Evolutionary conservation across 2,113 vertebrate species (phyloP).

Genomic region (Zeus faber): DNA sequence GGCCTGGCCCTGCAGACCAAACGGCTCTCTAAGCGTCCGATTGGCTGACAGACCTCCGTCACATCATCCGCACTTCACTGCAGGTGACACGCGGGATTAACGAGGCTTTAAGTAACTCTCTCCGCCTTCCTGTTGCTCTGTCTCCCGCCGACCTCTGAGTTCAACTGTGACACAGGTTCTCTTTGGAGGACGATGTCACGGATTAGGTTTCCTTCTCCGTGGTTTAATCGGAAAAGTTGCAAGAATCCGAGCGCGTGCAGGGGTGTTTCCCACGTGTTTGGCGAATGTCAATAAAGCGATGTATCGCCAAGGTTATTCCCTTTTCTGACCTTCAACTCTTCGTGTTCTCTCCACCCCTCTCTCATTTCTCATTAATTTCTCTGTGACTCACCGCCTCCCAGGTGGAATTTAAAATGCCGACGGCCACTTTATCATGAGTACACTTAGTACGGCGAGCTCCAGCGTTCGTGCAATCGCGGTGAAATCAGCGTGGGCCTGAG

Average conservation of each 20-base stretch:
- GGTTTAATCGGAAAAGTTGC: no score
- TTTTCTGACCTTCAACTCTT: background rate
- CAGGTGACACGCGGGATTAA: slow-evolving; percentile 27
- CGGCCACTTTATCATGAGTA: slow-evolving; percentile 22
- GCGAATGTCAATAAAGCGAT: no score
- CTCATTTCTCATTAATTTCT: background rate
- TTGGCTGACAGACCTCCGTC: slow-evolving; percentile 36
- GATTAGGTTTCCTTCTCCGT: no score
- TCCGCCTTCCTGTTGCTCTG: background rate
- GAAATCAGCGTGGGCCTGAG: slow-evolving; percentile 11
- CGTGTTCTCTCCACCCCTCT: background rate
- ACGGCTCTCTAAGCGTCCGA: slow-evolving; percentile 39
- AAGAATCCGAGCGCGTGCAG: no score
- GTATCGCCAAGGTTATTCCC: no score
- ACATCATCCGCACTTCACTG: no score
- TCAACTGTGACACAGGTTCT: no score
- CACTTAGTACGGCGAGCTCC: background rate
- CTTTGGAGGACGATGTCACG: no score
- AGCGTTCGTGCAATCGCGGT: slow-evolving; percentile 8
- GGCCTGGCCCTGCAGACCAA: slow-evolving; percentile 24
- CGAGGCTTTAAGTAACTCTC: slow-evolving; percentile 19
- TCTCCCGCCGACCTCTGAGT: no score
- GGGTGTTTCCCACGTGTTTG: no score
- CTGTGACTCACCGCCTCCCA: slow-evolving; percentile 16
- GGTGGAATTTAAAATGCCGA: slow-evolving; percentile 15